These are phyloP conservation scores for Fistularia commersonii DNA, from an alignment of 2,797 vertebrate species.

Conservation along the genomic window DNA sequence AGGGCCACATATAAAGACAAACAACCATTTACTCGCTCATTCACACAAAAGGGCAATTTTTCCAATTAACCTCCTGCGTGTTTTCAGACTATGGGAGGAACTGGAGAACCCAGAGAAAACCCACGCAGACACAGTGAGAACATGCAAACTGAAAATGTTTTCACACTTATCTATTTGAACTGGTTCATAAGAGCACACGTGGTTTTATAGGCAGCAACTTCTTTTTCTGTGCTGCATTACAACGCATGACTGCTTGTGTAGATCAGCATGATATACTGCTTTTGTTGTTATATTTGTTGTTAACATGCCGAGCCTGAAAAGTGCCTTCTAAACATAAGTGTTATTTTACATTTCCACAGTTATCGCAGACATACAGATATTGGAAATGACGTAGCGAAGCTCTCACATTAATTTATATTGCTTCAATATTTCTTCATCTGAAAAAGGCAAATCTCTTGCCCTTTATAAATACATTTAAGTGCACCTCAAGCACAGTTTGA, in stretches of 20 bases:
- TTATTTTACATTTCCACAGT: slow-evolving; percentile 12
- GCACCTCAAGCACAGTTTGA: slow-evolving; percentile 52
- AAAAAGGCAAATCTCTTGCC: slow-evolving; percentile 41
- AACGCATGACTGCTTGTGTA: slow-evolving; percentile 24
- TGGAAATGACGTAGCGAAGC: slow-evolving; percentile 2
- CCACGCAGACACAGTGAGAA: too few relatives aligned
- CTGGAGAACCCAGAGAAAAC: too few relatives aligned
- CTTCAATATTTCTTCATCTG: slow-evolving; percentile 52
- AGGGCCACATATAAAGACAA: too few relatives aligned
- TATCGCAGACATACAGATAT: too few relatives aligned
- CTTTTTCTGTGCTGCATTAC: slow-evolving; percentile 15
- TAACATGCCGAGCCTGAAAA: slow-evolving; percentile 42
- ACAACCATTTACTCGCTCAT: too few relatives aligned
- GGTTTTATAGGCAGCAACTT: slow-evolving; percentile 31
- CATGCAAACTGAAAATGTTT: too few relatives aligned
- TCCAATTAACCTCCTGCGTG: too few relatives aligned
- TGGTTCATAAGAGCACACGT: neutral
- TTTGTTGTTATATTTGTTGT: slow-evolving; percentile 38
- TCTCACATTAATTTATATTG: slow-evolving; percentile 23
- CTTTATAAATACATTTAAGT: slow-evolving; percentile 69
- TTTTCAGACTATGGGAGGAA: too few relatives aligned
- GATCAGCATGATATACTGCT: slow-evolving; percentile 45
- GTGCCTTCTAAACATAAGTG: slow-evolving; percentile 33
- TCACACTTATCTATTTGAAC: too few relatives aligned
- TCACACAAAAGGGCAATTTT: too few relatives aligned